Conservation (phyloP, 2,113 vertebrate genomes). For the Genyomyrus donnyi region DNA sequence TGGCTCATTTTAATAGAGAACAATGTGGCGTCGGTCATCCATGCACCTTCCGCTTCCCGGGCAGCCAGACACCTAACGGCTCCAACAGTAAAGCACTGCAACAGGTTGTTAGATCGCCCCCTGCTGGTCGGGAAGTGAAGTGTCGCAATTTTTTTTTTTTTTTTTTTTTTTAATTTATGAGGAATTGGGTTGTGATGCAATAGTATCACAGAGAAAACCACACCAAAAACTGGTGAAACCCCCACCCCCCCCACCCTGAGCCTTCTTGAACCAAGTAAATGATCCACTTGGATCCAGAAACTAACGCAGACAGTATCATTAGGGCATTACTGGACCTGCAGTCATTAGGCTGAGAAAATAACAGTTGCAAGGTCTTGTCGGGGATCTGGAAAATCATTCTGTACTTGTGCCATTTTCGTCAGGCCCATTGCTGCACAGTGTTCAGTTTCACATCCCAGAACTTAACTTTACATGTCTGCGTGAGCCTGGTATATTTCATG, state of each 20-base stretch:
- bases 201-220: background rate
- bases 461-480: background rate
- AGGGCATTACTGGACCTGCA: background rate
- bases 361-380: background rate
- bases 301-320: background rate
- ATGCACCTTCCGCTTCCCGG: background rate
- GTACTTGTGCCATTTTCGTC: background rate
- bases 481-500: background rate
- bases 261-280: background rate
- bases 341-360: background rate
- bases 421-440: background rate
- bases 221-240: background rate
- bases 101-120: background rate
- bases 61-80: constrained; percentile 19
- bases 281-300: background rate
- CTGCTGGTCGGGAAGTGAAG: background rate
- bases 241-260: background rate
- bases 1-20: background rate
- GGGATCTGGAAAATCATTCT: background rate
- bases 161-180: background rate
- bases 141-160: background rate
- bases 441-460: background rate
- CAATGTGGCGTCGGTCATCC: background rate
- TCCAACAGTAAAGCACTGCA: background rate
- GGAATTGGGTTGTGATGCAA: background rate